Conservation (phyloP, 2,113 vertebrate species). For the Sander vitreus region DNA sequence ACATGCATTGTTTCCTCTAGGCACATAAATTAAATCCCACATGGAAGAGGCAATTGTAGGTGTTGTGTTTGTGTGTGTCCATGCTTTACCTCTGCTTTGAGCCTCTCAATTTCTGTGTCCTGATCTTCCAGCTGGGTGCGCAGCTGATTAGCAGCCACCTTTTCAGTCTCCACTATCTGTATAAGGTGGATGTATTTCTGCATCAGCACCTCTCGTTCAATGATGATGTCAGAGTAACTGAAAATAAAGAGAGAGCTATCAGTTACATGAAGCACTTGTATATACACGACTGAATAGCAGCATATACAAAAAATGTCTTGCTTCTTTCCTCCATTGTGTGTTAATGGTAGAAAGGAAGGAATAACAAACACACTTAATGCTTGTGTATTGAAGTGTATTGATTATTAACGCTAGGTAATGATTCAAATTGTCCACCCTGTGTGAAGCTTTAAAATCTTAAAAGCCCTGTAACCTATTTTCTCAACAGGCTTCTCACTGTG, state of each 20-base stretch:
- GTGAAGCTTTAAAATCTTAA: neutral
- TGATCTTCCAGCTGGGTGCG: slow-evolving; percentile 98
- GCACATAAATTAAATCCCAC: neutral
- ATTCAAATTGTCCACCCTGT: neutral
- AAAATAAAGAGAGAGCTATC: slow-evolving; percentile 9
- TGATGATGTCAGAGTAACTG: slow-evolving; percentile 96
- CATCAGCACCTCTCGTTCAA: slow-evolving; percentile 95
- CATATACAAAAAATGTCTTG: neutral
- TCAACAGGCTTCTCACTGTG: neutral
- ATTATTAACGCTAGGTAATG: neutral
- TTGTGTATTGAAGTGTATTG: neutral
- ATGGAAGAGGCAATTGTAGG: neutral
- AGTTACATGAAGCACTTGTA: neutral
- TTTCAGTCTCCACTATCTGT: slow-evolving; percentile 98
- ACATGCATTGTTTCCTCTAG: neutral
- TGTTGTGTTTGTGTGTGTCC: slow-evolving; percentile 1
- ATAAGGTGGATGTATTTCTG: slow-evolving; percentile 98
- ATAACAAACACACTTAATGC: neutral
- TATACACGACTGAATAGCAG: neutral
- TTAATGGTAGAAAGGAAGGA: neutral
- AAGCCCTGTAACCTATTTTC: neutral
- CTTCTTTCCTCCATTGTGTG: neutral
- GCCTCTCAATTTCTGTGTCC: slow-evolving; percentile 96
- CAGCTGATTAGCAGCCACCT: slow-evolving; percentile 96
- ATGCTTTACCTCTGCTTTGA: slow-evolving; percentile 92